Base-by-base conservation (phyloP, 1,140 invertebrate species). In the Nymphalis io region DNA sequence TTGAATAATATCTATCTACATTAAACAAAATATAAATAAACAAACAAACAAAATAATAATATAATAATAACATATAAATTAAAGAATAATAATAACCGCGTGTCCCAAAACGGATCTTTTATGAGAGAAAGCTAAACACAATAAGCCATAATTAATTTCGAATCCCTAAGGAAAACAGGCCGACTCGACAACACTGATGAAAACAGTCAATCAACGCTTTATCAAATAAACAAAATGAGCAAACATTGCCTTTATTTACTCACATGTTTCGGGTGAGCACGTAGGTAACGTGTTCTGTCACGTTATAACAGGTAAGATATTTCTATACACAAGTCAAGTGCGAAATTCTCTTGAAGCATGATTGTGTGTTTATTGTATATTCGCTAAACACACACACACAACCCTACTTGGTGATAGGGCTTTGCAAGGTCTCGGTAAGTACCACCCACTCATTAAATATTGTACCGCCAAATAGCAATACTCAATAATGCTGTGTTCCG, bases 191-290 rank as follows among this genome's bases (percentile, higher is more conserved):
- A 21, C 51, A 53, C 20, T 55, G 20, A 33, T 23, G 51, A 55
- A 21, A 55, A 55, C 51, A 55, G 51, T 27, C 51, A 55, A 55
- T 55, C 51, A 55, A 55, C 21, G 51, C 21, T 27, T 20, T 21
- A 20, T 27, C 51, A 20, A 13, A 21, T 21, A 55, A 55, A 55
- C 51, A 55, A 23, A 53, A 53, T n/a, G 46, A 16, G 16, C 16
- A 48, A 48, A 48, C 46, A n/a, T 18, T 10, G n/a, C 15, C 46
- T 48, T 48, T 48, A 55, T 23, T 4, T 23, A 55, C 27, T n/a
- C 51, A 3, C n/a, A 18, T 18, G 46, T 18, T 18, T 48, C 46
- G 46, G 40, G n/a, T 44, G 11, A 15, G 12, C 40, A n/a, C n/a
- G n/a, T n/a, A n/a, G 4, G 15, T 12, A 1, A 11, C 40, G 13